Conservation (phyloP, 1,140 invertebrate species). For the Leptinotarsa undecemlineata region DNA sequence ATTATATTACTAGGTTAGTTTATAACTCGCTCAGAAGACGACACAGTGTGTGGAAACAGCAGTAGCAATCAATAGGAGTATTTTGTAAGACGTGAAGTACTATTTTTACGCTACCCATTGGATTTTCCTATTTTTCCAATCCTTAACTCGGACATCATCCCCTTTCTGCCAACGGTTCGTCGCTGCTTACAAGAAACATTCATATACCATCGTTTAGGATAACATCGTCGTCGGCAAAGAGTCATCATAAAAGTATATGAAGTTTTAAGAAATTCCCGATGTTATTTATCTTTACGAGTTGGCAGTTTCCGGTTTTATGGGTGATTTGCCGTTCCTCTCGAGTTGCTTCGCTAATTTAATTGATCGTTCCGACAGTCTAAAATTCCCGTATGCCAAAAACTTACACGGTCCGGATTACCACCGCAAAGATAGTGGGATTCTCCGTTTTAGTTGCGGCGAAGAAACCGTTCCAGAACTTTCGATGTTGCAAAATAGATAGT, state of each 20-base stretch:
- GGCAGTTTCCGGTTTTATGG: constrained; percentile 20
- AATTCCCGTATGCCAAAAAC: constrained; percentile 16
- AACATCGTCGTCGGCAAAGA: constrained; percentile 5
- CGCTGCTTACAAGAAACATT: too few species aligned
- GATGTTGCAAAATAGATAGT: neutral
- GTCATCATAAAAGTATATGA: constrained; percentile 20
- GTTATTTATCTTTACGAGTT: constrained; percentile 18
- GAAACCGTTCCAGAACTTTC: neutral
- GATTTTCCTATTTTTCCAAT: too few species aligned
- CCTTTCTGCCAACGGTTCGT: too few species aligned
- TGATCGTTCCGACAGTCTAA: constrained; percentile 12
- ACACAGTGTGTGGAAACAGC: too few species aligned
- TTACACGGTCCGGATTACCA: constrained; percentile 15
- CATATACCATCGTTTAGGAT: neutral
- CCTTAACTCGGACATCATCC: too few species aligned
- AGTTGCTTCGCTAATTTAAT: constrained; percentile 15
- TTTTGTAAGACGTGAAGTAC: too few species aligned
- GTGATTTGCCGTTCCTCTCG: constrained; percentile 16
- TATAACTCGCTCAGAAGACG: too few species aligned
- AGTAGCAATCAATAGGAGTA: too few species aligned
- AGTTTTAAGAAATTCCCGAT: constrained; percentile 17
- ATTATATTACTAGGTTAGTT: too few species aligned
- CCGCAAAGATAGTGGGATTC: constrained; percentile 8
- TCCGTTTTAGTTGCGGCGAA: constrained; percentile 7
- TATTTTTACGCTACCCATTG: too few species aligned